A percentile compares a stretch with the other conserved stretches of the same genome.
phyloP scores from a whole-genome alignment of 64 coral and sea anemone species.

The Cladopsammia gracilis region DNA sequence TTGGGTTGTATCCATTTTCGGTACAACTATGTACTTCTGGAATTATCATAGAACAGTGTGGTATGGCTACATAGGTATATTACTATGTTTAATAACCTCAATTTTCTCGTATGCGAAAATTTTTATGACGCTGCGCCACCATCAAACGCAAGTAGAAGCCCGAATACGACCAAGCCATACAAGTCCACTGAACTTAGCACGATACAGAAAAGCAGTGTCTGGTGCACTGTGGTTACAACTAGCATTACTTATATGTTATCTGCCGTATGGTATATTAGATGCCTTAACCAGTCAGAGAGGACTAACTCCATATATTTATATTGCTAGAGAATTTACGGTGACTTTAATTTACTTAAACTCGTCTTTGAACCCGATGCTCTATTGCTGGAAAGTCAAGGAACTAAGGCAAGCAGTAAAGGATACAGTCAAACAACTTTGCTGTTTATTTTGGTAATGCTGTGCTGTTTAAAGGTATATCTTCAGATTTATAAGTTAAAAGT shows the following conservation, averaged over 20 bases:
- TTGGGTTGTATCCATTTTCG: not conserved
- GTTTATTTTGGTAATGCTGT: not conserved
- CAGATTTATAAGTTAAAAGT: too few species aligned
- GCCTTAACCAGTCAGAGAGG: not conserved
- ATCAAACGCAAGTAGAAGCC: not conserved
- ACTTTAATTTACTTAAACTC: not conserved
- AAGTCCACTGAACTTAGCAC: not conserved
- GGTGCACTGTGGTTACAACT: not conserved
- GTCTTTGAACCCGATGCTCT: not conserved
- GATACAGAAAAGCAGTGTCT: not conserved
- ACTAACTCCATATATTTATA: not conserved
- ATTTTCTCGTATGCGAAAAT: not conserved
- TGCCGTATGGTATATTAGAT: not conserved
- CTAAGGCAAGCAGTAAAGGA: not conserved
- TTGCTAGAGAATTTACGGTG: not conserved
- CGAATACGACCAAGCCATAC: too few species aligned
- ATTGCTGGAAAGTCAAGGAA: not conserved
- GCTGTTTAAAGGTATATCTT: too few species aligned
- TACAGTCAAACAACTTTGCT: not conserved
- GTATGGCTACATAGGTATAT: not conserved
- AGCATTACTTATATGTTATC: not conserved
- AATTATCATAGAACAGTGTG: not conserved
- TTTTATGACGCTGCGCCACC: not conserved
- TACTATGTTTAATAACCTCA: not conserved
- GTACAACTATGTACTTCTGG: not conserved